phyloP scores from a whole-genome alignment of 1,140 invertebrate genomes.

The Zeugodacus cucurbitae region DNA sequence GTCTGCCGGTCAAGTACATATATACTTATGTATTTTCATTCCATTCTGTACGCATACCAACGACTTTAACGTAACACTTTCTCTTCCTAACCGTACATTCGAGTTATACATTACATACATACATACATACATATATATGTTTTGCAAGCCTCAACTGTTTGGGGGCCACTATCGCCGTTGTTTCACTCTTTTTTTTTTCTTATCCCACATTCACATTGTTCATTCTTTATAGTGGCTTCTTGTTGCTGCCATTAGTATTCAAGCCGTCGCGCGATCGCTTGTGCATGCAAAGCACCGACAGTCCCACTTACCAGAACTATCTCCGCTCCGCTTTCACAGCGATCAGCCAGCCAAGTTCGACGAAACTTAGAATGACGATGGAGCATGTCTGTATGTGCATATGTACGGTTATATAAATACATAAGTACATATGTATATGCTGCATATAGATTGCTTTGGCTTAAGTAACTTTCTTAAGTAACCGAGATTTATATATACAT shows the following conservation, averaged over 20 bases:
- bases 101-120: background rate
- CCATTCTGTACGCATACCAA: background rate
- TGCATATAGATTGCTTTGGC: background rate
- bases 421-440: background rate
- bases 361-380: background rate
- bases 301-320: background rate
- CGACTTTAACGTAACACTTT: conserved; percentile 9
- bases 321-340: background rate
- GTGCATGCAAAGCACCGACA: background rate
- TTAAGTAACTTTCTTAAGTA: background rate
- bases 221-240: background rate
- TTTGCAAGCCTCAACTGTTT: background rate
- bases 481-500: background rate
- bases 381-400: background rate
- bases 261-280: background rate
- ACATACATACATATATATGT: background rate
- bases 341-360: background rate
- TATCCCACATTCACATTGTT: background rate
- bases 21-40: background rate
- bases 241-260: background rate
- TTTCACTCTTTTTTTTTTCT: background rate
- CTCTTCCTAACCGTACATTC: conserved; percentile 1
- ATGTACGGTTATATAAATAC: background rate
- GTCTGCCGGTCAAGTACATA: background rate
- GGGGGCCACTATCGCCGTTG: background rate